phyloP scores from a whole-genome alignment of 2,888 invertebrate genomes.

The Sarcophaga subvicina region DNA sequence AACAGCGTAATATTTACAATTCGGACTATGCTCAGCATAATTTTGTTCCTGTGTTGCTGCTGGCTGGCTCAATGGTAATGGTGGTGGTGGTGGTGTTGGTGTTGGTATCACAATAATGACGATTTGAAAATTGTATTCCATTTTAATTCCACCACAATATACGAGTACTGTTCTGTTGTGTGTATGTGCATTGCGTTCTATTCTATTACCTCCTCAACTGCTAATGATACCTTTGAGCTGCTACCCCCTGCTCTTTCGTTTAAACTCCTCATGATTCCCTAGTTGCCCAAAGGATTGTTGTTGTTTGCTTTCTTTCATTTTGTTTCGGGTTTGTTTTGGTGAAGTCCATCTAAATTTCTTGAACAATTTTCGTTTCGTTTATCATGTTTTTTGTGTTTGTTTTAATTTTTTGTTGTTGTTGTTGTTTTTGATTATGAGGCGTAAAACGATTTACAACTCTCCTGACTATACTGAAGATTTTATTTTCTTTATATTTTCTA shows the following conservation, averaged over 20 bases:
- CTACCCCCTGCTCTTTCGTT: conserved; percentile 12
- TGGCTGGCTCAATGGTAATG: neutral
- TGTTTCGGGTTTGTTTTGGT: conserved; percentile 1
- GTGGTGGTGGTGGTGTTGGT: neutral
- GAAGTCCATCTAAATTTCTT: conserved; percentile 33
- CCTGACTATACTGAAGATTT: conserved; percentile 52
- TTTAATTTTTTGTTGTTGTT: conserved; percentile 39
- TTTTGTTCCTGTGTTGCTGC: neutral
- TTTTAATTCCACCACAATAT: conserved; percentile 60
- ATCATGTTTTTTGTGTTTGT: conserved; percentile 23
- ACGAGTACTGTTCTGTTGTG: conserved; percentile 27
- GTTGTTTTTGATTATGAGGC: conserved; percentile 42
- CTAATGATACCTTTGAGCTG: conserved; percentile 64
- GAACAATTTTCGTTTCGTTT: conserved; percentile 34
- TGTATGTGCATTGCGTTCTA: conserved; percentile 4
- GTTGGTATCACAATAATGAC: conserved; percentile 39
- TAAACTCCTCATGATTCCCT: conserved; percentile 19
- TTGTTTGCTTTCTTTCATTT: conserved; percentile 6
- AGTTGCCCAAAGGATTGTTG: conserved; percentile 41
- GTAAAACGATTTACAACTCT: conserved; percentile 66
- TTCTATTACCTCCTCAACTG: conserved; percentile 50
- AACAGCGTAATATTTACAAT: conserved; percentile 47
- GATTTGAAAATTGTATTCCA: conserved; percentile 52
- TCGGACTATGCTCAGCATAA: conserved; percentile 24
- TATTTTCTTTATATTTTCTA: conserved; percentile 27